These are phyloP conservation scores for Odontamblyopus lacepedii DNA, from an alignment of 2,797 vertebrate species.

Conservation along the genomic window DNA sequence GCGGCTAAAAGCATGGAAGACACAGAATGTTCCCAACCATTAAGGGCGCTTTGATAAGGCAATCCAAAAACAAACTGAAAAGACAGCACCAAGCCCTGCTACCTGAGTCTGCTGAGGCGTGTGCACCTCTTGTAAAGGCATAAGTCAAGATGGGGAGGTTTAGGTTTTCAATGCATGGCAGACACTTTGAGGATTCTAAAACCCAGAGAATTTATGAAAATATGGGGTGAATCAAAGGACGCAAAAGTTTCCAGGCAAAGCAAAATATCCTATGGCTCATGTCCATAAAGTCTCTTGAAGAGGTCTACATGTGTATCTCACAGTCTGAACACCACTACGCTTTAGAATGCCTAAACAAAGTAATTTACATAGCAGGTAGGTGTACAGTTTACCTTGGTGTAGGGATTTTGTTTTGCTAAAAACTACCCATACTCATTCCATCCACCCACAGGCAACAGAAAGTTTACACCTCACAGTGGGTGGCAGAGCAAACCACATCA, in stretches of 20 bases:
- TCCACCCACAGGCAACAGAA: constrained; percentile 26
- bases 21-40: constrained; percentile 4
- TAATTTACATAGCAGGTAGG: neutral
- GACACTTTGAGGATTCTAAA: neutral
- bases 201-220: too few species aligned
- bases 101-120: neutral
- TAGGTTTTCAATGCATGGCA: neutral
- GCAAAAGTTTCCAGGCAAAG: neutral
- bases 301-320: too few species aligned
- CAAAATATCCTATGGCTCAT: neutral
- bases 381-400: neutral
- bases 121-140: neutral
- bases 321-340: too few species aligned
- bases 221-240: neutral
- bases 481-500: constrained; percentile 18
- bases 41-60: neutral
- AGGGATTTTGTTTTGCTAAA: constrained; percentile 5
- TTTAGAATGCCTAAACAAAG: too few species aligned
- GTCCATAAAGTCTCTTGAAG: neutral
- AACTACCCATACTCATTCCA: constrained; percentile 8
- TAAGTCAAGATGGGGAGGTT: neutral
- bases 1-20: constrained; percentile 19
- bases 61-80: neutral
- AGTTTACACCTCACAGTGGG: constrained; percentile 32
- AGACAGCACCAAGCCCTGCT: neutral